Percentiles rank a stretch among this genome's conserved stretches.
Conservation (phyloP, 1,140 invertebrate species). For the Drosophila repletoides region DNA sequence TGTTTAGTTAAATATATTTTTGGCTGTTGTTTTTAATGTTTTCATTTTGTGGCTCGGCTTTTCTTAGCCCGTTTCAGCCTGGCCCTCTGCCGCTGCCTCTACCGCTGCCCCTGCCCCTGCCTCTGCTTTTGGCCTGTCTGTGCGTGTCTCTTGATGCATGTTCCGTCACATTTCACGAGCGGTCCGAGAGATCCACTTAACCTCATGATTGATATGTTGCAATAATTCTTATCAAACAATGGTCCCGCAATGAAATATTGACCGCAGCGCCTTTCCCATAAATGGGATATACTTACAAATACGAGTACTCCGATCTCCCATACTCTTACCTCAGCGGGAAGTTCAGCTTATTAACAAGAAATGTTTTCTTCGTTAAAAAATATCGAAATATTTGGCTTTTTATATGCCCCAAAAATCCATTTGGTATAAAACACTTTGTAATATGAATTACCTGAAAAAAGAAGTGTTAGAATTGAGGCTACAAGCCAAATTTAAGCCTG, state of each 20-base stretch:
- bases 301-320: background rate
- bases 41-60: constrained; percentile 62
- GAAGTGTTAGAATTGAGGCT: too few species aligned
- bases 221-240: constrained; percentile 82
- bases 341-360: too few species aligned
- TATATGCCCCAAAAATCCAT: too few species aligned
- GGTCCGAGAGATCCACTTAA: constrained; percentile 63
- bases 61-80: constrained; percentile 22
- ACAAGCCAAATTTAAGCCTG: too few species aligned
- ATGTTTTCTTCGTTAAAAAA: too few species aligned
- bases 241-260: constrained; percentile 54
- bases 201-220: constrained; percentile 79
- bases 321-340: constrained; percentile 1
- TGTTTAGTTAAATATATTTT: constrained; percentile 40
- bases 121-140: too few species aligned
- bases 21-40: constrained; percentile 64
- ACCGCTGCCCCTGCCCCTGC: too few species aligned
- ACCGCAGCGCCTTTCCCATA: constrained; percentile 40
- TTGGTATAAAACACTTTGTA: too few species aligned
- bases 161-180: constrained; percentile 62
- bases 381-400: too few species aligned
- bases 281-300: constrained; percentile 1
- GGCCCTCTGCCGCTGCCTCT: background rate
- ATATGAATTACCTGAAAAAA: too few species aligned
- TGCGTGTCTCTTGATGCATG: constrained; percentile 76